Evolutionary conservation across 2,888 invertebrate genomes (phyloP), one percentile per base, ranked within the genome.

Genomic region (Ephialtes manifestator): DNA sequence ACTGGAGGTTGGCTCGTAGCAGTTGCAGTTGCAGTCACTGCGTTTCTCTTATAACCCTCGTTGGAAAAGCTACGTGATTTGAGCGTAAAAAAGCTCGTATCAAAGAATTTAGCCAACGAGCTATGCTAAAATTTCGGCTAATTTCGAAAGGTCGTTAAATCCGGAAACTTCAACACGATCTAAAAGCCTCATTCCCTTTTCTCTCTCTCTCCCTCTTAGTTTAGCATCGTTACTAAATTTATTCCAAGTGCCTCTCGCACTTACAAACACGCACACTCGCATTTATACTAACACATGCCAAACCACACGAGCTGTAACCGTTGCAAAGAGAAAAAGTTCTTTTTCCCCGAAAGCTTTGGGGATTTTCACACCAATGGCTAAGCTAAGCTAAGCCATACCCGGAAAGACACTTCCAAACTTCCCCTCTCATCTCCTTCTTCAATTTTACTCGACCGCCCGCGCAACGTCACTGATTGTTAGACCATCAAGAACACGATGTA

Each of bases 401-500:
- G 39, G 35, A 53, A 63, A 65, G 75, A 65, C 75, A 65, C 65
- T 76, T 63, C 31, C 65, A 39, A 76, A 76, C 35, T 76, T 65
- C 65, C 11, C 10, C n/a, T 65, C 51, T 46, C n/a, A 4, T 31
- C 15, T 58, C 43, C 63, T 8, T 13, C 68, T 20, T 72, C 10
- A 48, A n/a, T 39, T 53, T 63, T 15, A 60, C 11, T 68, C 31
- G 4, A 15, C 63, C 51, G 10, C 51, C 11, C 48, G 46, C 11
- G 60, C 58, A 60, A 60, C 78, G 60, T 78, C 77, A 43, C 82
- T 82, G 77, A 82, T 82, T 77, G 72, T 82, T 82, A 67, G 77
- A 82, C 65, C 68, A 70, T 82, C 77, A 82, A 72, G 71, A 82
- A 77, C 77, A 77, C 82, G 72, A 77, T 58, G 82, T 82, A 46